Percentiles rank a stretch among this genome's conserved stretches.
Evolutionary conservation across 2,113 vertebrate genomes (phyloP).

Genomic region (Amphiprion ocellaris): DNA sequence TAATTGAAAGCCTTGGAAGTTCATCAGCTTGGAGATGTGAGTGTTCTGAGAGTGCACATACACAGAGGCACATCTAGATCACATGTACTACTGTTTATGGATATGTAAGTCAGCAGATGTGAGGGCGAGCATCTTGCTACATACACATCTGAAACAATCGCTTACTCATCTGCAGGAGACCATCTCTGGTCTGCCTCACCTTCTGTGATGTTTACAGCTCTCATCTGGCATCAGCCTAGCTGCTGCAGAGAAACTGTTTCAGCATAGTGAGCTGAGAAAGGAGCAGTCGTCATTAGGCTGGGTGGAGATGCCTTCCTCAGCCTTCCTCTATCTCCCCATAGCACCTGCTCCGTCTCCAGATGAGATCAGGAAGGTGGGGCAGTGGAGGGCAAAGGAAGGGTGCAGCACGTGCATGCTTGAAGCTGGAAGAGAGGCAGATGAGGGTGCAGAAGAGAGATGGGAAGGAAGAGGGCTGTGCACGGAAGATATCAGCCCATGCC

Average conservation of each 20-base stretch:
- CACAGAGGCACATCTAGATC: slow-evolving; percentile 12
- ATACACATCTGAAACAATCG: slow-evolving; percentile 58
- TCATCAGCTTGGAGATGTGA: not conserved
- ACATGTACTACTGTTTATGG: slow-evolving; percentile 4
- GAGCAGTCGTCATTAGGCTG: slow-evolving; percentile 76
- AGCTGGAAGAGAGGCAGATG: slow-evolving; percentile 71
- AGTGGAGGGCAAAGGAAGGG: slow-evolving; percentile 79
- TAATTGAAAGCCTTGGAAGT: too few relatives aligned
- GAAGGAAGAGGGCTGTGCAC: slow-evolving; percentile 68
- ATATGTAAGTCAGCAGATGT: slow-evolving; percentile 2
- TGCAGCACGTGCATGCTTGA: slow-evolving; percentile 62
- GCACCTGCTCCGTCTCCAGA: slow-evolving; percentile 83
- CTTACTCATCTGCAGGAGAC: slow-evolving; percentile 65
- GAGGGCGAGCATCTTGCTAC: slow-evolving; percentile 34
- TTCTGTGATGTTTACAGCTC: slow-evolving; percentile 62
- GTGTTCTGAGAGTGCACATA: slow-evolving; percentile 4
- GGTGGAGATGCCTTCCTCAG: slow-evolving; percentile 76
- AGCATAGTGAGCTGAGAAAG: slow-evolving; percentile 54
- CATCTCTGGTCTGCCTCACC: slow-evolving; percentile 46
- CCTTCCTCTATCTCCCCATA: slow-evolving; percentile 79
- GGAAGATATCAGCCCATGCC: slow-evolving; percentile 76
- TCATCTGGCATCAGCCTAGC: slow-evolving; percentile 54
- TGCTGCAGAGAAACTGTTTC: slow-evolving; percentile 59
- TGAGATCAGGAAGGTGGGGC: slow-evolving; percentile 83
- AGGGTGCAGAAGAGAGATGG: slow-evolving; percentile 62